These are phyloP conservation scores for Orthosia gracilis DNA, from an alignment of 2,888 invertebrate genomes.

Conservation along the genomic window DNA sequence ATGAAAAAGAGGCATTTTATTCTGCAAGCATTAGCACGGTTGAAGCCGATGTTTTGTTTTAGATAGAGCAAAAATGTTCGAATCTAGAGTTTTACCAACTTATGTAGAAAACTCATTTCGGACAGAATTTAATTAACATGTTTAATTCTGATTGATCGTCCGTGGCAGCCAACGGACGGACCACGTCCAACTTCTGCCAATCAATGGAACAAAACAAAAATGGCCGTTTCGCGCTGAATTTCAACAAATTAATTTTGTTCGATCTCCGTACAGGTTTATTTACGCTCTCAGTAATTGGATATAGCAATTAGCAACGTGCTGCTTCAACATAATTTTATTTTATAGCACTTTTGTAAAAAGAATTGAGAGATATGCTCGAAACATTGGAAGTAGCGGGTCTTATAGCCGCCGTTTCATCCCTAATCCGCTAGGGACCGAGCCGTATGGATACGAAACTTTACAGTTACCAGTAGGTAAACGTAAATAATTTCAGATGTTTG, in stretches of 20 bases:
- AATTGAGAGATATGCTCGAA: background rate
- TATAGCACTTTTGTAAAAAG: background rate
- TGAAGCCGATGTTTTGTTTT: no score
- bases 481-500: slow-evolving; percentile 39
- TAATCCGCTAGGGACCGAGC: slow-evolving; percentile 6
- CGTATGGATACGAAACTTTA: slow-evolving; percentile 14
- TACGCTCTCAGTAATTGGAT: slow-evolving; percentile 18
- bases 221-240: background rate
- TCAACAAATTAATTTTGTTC: slow-evolving; percentile 35
- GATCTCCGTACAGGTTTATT: slow-evolving; percentile 16
- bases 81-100: background rate
- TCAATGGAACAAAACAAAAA: slow-evolving; percentile 31
- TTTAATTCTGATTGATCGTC: slow-evolving; percentile 40
- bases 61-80: background rate
- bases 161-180: background rate
- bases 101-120: slow-evolving; percentile 15
- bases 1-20: background rate
- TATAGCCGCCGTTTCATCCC: slow-evolving; percentile 2
- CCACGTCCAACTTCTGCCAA: slow-evolving; percentile 20
- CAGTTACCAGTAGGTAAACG: background rate
- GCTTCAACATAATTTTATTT: background rate
- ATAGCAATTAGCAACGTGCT: slow-evolving; percentile 12
- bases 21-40: no score
- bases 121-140: slow-evolving; percentile 33
- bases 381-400: background rate